These are phyloP conservation scores for Zingel zingel DNA, from an alignment of 2,113 vertebrate species.

Conservation along the genomic window DNA sequence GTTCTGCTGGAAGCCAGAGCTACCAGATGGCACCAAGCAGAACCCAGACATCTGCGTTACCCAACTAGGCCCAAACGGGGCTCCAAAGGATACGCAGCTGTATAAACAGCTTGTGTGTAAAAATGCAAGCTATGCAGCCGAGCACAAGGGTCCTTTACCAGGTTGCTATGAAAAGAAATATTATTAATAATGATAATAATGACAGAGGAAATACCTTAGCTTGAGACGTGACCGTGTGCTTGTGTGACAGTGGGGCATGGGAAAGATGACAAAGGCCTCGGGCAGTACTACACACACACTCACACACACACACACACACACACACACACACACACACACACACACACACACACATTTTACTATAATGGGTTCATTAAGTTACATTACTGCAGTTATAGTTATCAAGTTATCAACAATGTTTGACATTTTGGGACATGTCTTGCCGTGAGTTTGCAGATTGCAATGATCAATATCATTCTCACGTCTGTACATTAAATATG, in stretches of 20 bases:
- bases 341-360: not conserved
- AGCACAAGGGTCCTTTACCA: constrained; percentile 62
- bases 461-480: not conserved
- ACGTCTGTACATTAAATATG: not conserved
- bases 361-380: not conserved
- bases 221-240: constrained; percentile 56
- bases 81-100: constrained; percentile 76
- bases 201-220: constrained; percentile 68
- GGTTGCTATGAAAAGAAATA: constrained; percentile 69
- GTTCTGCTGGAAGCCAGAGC: constrained; percentile 52
- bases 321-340: not conserved
- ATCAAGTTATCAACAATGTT: not conserved
- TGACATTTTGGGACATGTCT: not conserved
- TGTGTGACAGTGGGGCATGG: constrained; percentile 73
- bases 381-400: constrained; percentile 14
- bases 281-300: constrained; percentile 31
- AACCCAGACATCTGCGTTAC: constrained; percentile 71
- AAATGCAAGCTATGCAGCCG: constrained; percentile 76
- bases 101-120: constrained; percentile 77
- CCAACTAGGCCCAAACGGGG: constrained; percentile 51
- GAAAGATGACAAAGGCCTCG: constrained; percentile 65
- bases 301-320: constrained; percentile 4
- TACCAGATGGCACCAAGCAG: constrained; percentile 76
- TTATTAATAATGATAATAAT: constrained; percentile 78
- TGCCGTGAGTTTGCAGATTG: not conserved